phyloP scores from a whole-genome alignment of 35 echinoderm and acorn worm genomes.

The Stichopus chloronotus region DNA sequence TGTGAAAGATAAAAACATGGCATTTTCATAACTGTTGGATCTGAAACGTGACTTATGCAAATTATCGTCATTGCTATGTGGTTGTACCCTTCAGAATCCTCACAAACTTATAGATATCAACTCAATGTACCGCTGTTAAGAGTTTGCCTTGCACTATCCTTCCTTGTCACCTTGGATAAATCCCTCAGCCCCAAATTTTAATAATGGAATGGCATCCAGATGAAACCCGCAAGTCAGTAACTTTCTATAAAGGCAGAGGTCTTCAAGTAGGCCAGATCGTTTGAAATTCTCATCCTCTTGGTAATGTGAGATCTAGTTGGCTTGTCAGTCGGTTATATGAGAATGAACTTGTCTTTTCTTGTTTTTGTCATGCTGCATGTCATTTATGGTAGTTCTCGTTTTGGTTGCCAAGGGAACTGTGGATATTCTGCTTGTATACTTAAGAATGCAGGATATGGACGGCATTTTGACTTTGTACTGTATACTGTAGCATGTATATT shows the following conservation, averaged over 20 bases:
- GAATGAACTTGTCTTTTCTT: background rate
- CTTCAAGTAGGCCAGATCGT: background rate
- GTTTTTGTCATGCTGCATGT: no score
- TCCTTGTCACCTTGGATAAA: background rate
- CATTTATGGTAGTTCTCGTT: no score
- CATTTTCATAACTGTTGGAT: no score
- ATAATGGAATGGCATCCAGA: background rate
- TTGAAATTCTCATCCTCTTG: background rate
- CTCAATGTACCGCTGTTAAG: background rate
- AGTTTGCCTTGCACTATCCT: background rate
- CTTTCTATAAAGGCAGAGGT: background rate
- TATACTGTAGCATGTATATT: no score
- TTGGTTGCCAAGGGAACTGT: no score
- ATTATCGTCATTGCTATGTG: no score
- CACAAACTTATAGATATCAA: background rate
- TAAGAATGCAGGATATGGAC: no score
- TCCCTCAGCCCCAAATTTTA: background rate
- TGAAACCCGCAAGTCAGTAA: background rate
- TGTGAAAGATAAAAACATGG: no score
- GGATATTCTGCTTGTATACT: no score
- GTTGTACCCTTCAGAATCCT: no score
- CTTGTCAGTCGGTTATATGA: background rate
- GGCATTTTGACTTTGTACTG: no score
- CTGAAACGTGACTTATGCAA: no score
- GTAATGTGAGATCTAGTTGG: background rate